phyloP scores from a whole-genome alignment of 2,888 invertebrate genomes.

The Apotomis betuletana region DNA sequence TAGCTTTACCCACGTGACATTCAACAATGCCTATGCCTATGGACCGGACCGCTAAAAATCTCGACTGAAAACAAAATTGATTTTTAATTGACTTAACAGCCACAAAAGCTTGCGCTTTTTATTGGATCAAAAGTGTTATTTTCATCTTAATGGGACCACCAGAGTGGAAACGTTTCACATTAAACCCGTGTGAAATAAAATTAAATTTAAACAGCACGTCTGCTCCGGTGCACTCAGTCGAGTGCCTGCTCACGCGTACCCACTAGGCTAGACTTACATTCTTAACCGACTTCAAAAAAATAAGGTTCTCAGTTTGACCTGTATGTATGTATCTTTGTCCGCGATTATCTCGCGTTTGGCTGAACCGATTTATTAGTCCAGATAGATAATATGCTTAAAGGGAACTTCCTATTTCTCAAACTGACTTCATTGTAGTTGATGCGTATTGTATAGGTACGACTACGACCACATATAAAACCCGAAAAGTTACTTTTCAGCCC shows the following conservation, averaged over 20 bases:
- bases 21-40: not conserved
- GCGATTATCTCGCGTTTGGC: too few relatives aligned
- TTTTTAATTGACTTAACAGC: constrained; percentile 12
- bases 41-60: not conserved
- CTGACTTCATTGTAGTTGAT: too few relatives aligned
- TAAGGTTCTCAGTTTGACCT: not conserved
- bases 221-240: constrained; percentile 23
- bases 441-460: too few relatives aligned
- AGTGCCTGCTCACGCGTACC: constrained; percentile 21
- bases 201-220: constrained; percentile 20
- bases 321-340: too few relatives aligned
- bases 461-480: too few relatives aligned
- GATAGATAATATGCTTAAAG: too few relatives aligned
- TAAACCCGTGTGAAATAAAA: constrained; percentile 20
- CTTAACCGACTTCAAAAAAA: not conserved
- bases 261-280: constrained; percentile 2
- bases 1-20: not conserved
- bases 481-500: too few relatives aligned
- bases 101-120: constrained; percentile 19
- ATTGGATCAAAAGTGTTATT: constrained; percentile 17
- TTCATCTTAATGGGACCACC: constrained; percentile 19
- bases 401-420: too few relatives aligned
- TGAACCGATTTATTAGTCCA: too few relatives aligned
- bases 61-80: not conserved
- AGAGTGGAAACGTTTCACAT: constrained; percentile 21